phyloP scores from a whole-genome alignment of 2,888 invertebrate genomes.

The Nymphalis polychloros region DNA sequence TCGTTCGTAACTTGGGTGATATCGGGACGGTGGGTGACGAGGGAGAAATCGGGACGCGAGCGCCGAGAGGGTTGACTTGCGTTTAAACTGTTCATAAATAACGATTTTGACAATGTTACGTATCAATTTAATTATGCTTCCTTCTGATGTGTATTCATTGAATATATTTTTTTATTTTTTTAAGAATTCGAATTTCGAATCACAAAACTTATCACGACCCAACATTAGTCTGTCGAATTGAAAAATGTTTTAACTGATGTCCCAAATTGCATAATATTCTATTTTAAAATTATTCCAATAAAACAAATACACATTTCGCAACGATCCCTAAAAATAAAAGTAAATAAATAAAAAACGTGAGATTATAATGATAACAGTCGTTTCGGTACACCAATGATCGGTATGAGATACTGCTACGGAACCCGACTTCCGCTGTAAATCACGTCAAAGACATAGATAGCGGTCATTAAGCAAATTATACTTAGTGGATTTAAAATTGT shows the following conservation, averaged over 20 bases:
- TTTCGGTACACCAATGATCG: conserved; percentile 18
- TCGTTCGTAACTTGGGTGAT: conserved; percentile 63
- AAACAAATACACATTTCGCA: background rate
- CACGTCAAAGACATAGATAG: conserved; percentile 32
- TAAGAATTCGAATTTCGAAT: background rate
- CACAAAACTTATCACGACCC: background rate
- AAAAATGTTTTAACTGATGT: too few relatives aligned
- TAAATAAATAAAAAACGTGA: conserved; percentile 34
- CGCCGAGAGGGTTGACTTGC: conserved; percentile 35
- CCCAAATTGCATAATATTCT: too few relatives aligned
- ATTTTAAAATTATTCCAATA: too few relatives aligned
- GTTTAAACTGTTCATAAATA: conserved; percentile 36
- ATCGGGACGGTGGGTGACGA: conserved; percentile 29
- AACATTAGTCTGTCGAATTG: too few relatives aligned
- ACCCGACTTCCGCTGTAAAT: conserved; percentile 42
- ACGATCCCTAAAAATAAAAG: background rate
- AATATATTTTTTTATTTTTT: background rate
- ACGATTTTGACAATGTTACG: conserved; percentile 33
- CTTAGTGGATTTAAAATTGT: conserved; percentile 13
- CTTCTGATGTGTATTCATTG: conserved; percentile 2
- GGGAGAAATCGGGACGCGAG: conserved; percentile 31
- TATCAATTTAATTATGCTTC: conserved; percentile 24
- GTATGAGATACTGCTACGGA: conserved; percentile 39
- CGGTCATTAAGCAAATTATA: conserved; percentile 33
- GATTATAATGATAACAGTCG: conserved; percentile 34